A percentile compares a stretch with the other conserved stretches of the same genome.
Evolutionary conservation across 2,797 vertebrate genomes (phyloP).

Genomic region (Hippopotamyrus pictus): DNA sequence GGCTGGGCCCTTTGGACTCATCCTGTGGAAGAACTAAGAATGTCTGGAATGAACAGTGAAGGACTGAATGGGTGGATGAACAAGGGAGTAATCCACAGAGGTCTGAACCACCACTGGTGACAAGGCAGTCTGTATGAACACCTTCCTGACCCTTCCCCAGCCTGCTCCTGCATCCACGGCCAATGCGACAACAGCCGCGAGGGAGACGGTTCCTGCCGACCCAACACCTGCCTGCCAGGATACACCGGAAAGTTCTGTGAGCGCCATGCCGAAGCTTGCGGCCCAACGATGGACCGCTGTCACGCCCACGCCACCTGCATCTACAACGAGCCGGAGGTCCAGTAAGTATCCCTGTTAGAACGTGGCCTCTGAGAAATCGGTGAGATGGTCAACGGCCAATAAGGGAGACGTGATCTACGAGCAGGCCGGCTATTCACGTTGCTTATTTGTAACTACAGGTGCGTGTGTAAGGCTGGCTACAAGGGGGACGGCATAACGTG

Average conservation of each 20-base stretch:
- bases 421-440: not conserved
- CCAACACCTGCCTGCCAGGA: conserved; percentile 61
- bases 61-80: not conserved
- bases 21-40: not conserved
- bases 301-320: conserved; percentile 78
- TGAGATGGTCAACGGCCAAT: not conserved
- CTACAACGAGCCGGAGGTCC: conserved; percentile 52
- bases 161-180: conserved; percentile 73
- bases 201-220: conserved; percentile 69
- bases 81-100: not conserved
- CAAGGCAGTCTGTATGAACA: not conserved
- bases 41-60: not conserved
- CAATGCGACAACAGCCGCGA: conserved; percentile 71
- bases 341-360: conserved; percentile 50
- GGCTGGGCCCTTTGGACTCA: not conserved
- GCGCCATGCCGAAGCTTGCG: conserved; percentile 56
- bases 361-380: not conserved
- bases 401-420: not conserved
- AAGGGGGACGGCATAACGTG: conserved; percentile 78
- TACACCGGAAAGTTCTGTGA: conserved; percentile 72
- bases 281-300: conserved; percentile 61
- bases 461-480: conserved; percentile 80
- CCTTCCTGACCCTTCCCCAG: conserved; percentile 45
- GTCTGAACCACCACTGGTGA: not conserved
- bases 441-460: conserved; percentile 55